Conservation (phyloP, 2,797 vertebrate genomes). For the Pseudotriccus pelzelni region DNA sequence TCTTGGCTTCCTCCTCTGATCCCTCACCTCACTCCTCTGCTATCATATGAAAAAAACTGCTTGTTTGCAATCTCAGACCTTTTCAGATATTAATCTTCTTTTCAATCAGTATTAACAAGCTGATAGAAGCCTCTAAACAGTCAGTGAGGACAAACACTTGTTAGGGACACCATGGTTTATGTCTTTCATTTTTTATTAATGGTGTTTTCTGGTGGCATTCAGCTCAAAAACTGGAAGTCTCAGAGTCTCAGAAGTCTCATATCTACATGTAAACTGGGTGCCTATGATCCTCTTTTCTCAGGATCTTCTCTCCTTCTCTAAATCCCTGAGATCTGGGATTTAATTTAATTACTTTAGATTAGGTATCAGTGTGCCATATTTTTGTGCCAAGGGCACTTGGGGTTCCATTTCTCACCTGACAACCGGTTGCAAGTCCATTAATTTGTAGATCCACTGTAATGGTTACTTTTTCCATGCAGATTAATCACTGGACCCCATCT, state of each 20-base stretch:
- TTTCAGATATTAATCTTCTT: background rate
- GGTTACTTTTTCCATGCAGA: accelerated
- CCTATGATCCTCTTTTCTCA: background rate
- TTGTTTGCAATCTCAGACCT: background rate
- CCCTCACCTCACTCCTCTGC: accelerated
- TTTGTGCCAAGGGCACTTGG: background rate
- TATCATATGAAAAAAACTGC: background rate
- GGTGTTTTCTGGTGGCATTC: background rate
- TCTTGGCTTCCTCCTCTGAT: background rate
- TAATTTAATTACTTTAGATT: background rate
- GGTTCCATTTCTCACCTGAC: background rate
- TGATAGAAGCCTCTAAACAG: background rate
- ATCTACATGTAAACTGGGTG: background rate
- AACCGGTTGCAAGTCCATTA: background rate
- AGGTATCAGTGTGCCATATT: background rate
- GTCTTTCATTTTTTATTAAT: background rate
- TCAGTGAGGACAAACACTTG: background rate
- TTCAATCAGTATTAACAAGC: background rate
- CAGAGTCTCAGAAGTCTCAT: background rate
- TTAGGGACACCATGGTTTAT: background rate
- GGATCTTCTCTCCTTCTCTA: too few species aligned
- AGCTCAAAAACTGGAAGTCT: background rate
- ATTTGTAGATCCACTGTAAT: background rate
- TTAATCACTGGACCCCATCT: background rate
- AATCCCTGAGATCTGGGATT: background rate